phyloP scores from a whole-genome alignment of 1,140 invertebrate species.

The Camponotus vicinus region DNA sequence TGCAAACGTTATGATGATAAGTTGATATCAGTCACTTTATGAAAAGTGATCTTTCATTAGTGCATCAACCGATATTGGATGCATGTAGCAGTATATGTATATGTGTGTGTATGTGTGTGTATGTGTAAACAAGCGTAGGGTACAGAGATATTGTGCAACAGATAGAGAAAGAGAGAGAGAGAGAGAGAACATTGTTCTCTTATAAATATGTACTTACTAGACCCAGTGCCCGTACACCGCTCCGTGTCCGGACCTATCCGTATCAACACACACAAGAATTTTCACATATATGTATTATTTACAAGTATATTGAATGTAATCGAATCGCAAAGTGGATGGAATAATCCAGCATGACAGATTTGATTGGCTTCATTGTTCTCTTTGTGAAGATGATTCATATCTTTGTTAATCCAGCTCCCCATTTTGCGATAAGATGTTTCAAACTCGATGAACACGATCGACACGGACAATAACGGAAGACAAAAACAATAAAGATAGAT shows the following conservation, averaged over 20 bases:
- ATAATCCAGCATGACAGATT: neutral
- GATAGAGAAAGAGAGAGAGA: neutral
- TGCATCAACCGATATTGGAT: conserved; percentile 32
- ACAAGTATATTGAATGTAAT: conserved; percentile 79
- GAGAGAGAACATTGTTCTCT: conserved; percentile 45
- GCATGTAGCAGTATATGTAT: neutral
- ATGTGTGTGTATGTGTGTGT: neutral
- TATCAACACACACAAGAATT: conserved; percentile 85
- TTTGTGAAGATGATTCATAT: neutral
- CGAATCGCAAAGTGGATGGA: conserved; percentile 67
- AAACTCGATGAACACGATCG: conserved; percentile 35
- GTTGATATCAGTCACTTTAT: neutral
- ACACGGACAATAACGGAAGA: conserved; percentile 61
- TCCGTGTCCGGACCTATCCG: conserved; percentile 87
- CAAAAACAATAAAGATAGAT: conserved; percentile 40
- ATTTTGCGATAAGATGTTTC: conserved; percentile 62
- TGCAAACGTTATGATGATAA: no score
- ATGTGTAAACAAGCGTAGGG: conserved; percentile 42
- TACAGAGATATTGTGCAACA: conserved; percentile 56
- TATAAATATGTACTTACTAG: conserved; percentile 87
- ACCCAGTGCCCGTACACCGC: conserved; percentile 86
- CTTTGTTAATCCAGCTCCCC: neutral
- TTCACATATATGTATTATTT: conserved; percentile 85
- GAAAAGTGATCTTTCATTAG: conserved; percentile 51
- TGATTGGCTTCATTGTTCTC: neutral